Evolutionary conservation across 2,113 vertebrate species (phyloP).

Genomic region (Dolichotis patagonum): DNA sequence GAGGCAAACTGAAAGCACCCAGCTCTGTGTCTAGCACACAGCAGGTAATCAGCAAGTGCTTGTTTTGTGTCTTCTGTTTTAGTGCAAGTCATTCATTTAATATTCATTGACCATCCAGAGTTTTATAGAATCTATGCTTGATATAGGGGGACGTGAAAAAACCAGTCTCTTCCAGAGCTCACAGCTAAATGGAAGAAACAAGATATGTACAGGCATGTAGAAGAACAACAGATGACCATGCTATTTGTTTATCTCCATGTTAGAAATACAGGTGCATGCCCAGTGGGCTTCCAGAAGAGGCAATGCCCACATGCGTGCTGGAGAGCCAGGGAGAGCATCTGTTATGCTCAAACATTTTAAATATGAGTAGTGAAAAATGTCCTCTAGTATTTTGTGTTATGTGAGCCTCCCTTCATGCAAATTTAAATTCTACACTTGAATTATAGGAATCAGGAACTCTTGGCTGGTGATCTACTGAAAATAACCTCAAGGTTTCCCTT

Average conservation of each 20-base stretch:
- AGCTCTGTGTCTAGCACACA: not conserved
- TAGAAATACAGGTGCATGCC: not conserved
- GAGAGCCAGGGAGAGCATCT: not conserved
- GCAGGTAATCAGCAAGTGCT: not conserved
- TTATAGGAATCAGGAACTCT: not conserved
- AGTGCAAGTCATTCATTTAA: not conserved
- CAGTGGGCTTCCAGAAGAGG: not conserved
- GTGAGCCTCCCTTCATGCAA: not conserved
- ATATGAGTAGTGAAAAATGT: not conserved
- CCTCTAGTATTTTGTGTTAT: not conserved
- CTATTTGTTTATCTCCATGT: not conserved
- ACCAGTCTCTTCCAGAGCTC: not conserved
- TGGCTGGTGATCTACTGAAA: not conserved
- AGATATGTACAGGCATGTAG: not conserved
- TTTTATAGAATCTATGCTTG: not conserved
- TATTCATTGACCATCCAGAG: not conserved
- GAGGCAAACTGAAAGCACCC: not conserved
- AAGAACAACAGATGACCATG: not conserved
- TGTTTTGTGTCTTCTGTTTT: not conserved
- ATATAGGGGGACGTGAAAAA: not conserved
- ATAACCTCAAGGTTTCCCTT: not conserved
- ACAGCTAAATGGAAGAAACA: not conserved
- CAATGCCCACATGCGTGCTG: not conserved
- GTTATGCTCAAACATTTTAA: not conserved
- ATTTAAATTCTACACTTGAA: not conserved